Conservation (phyloP, 2,888 invertebrate species). For the Drosophila melanosoma region DNA sequence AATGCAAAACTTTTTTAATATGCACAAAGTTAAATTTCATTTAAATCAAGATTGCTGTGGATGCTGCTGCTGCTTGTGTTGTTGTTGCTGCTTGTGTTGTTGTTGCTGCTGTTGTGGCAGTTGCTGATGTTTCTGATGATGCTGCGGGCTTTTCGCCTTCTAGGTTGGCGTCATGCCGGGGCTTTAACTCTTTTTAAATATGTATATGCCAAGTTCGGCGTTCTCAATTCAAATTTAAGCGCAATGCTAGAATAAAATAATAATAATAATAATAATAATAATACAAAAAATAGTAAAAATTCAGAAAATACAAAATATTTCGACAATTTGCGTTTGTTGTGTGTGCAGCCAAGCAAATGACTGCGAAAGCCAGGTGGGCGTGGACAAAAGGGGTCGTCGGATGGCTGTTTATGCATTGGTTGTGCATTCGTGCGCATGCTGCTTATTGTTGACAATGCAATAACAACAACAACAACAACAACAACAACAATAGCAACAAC, state of each 20-base stretch:
- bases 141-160: conserved; percentile 28
- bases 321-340: conserved; percentile 57
- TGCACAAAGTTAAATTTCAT: conserved; percentile 78
- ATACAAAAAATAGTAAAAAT: conserved; percentile 2
- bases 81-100: conserved; percentile 23
- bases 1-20: conserved; percentile 78
- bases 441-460: conserved; percentile 67
- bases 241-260: conserved; percentile 17
- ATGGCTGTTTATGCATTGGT: conserved; percentile 53
- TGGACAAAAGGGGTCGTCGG: background rate
- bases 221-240: conserved; percentile 40
- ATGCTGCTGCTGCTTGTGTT: conserved; percentile 31
- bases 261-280: conserved; percentile 12
- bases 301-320: conserved; percentile 29
- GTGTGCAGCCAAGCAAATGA: conserved; percentile 58
- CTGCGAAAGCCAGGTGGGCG: conserved; percentile 31
- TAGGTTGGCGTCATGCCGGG: conserved; percentile 33
- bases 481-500: conserved; percentile 24
- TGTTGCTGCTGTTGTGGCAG: conserved; percentile 19
- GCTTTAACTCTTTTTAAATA: conserved; percentile 56
- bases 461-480: conserved; percentile 49
- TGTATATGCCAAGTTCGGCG: conserved; percentile 1
- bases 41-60: conserved; percentile 73
- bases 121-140: conserved; percentile 29
- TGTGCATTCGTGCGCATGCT: conserved; percentile 51